Conservation (phyloP, 2,797 vertebrate species). For the Anabas testudineus region DNA sequence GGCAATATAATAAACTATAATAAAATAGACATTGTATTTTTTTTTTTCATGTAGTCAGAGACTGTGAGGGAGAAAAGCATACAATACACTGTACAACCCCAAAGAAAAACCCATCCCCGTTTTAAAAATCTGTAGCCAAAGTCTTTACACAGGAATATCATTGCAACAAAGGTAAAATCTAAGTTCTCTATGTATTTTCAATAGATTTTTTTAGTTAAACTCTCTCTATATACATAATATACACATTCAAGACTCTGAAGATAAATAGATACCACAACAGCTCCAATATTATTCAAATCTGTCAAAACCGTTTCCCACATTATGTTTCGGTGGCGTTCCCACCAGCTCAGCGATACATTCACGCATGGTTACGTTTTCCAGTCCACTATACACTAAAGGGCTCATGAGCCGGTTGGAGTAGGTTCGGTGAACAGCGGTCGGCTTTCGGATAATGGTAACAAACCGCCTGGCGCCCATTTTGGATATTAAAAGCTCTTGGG, state of each 20-base stretch:
- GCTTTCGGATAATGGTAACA: background rate
- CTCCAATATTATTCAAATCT: slow-evolving; percentile 52
- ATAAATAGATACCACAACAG: slow-evolving; percentile 68
- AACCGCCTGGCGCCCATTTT: slow-evolving; percentile 16
- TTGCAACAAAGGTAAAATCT: slow-evolving; percentile 69
- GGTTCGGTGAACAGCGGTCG: slow-evolving; percentile 27
- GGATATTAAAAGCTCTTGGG: slow-evolving; percentile 2
- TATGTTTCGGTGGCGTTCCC: slow-evolving; percentile 38
- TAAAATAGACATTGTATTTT: slow-evolving; percentile 73
- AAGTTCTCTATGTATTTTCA: slow-evolving; percentile 62
- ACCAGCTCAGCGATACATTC: slow-evolving; percentile 90
- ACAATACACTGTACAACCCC: slow-evolving; percentile 66
- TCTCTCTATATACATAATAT: slow-evolving; percentile 79
- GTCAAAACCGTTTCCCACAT: slow-evolving; percentile 42
- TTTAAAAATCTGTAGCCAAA: slow-evolving; percentile 74
- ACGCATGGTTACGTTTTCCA: slow-evolving; percentile 89
- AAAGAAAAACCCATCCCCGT: slow-evolving; percentile 54
- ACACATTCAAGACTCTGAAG: slow-evolving; percentile 72
- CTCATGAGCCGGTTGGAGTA: slow-evolving; percentile 49
- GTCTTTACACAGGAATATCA: slow-evolving; percentile 72
- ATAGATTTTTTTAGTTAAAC: slow-evolving; percentile 70
- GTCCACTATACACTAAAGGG: slow-evolving; percentile 75
- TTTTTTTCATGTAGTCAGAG: slow-evolving; percentile 57
- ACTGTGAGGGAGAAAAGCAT: slow-evolving; percentile 64
- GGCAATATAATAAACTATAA: slow-evolving; percentile 69